Percentiles rank a stretch among this genome's conserved stretches.
Conservation (phyloP, 1,140 invertebrate genomes). For the Euglossa dilemma region DNA sequence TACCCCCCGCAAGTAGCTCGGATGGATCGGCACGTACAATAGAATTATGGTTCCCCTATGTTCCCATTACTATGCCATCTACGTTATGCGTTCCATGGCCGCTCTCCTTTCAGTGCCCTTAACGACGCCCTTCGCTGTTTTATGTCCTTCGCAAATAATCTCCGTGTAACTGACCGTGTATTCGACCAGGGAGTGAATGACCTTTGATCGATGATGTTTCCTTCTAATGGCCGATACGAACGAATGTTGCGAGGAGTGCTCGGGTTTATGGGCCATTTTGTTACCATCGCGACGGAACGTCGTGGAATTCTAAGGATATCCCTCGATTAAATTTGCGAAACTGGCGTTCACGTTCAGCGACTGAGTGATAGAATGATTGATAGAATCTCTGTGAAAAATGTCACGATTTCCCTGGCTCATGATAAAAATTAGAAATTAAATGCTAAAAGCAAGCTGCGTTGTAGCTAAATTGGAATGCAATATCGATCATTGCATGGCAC, state of each 20-base stretch:
- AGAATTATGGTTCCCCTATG: constrained; percentile 76
- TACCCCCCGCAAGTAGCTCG: constrained; percentile 36
- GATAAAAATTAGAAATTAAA: no score
- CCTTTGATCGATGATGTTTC: constrained; percentile 40
- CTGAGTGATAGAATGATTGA: no score
- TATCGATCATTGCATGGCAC: no score
- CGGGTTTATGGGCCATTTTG: not conserved
- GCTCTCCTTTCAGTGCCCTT: constrained; percentile 12
- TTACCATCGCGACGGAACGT: not conserved
- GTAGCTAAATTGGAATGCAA: no score
- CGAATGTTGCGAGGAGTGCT: not conserved
- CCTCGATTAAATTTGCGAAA: no score
- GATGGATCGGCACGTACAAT: constrained; percentile 68
- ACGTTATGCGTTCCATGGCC: constrained; percentile 32
- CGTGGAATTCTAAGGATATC: no score
- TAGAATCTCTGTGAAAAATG: no score
- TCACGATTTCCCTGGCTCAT: no score
- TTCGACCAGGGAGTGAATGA: constrained; percentile 26
- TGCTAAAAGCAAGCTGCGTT: no score
- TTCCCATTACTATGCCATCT: constrained; percentile 71
- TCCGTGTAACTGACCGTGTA: constrained; percentile 33
- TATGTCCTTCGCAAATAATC: constrained; percentile 57
- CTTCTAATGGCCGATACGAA: constrained; percentile 30
- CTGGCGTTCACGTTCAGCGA: no score
- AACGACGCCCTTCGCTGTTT: constrained; percentile 31